Base-by-base conservation (phyloP, 1,140 invertebrate genomes). In the Planococcus citri region DNA sequence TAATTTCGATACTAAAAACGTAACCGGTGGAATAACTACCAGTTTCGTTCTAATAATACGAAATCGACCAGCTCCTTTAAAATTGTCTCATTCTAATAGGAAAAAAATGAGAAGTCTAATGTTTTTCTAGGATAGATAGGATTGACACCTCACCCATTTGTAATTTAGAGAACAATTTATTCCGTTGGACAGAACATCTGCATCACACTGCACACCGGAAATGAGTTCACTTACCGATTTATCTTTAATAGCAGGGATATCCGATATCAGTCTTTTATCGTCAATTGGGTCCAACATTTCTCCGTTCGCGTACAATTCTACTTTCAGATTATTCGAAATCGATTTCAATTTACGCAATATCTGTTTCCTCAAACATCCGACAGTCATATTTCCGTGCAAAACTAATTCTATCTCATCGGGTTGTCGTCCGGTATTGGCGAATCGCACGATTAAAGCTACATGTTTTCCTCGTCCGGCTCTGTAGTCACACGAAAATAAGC, bases 301-400 rank as follows among this genome's bases (percentile, higher is more conserved):
- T 12, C 89, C 90, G 78, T 95, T 95, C 12, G 93, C 81, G 79
- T 89, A 95, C 72, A 97, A 82, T 79, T 97, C 94, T 69, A 96
- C 82, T 80, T 95, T 95, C 14, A 89, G 85, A 75, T 87, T 88
- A 71, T 78, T 80, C 9, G 85, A 79, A 73, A 83, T 85, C 4
- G 79, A 79, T 78, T 91, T 91, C 72, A 92, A 85, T 73, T 85
- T 79, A 70, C 86, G 82, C 69, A 92, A 77, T 73, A 94, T 86
- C 74, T 89, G 86, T 71, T 90, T 80, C 70, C 91, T 82, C 69
- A 95, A 80, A 58, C 89, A 87, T 70, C 88, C 87, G 70, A 95
- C 80, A 1, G 94, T 97, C 76, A 98, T 95, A 78, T 97, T 97
- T 64, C 87, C 90, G 79, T 98, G 95, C 60, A 94, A 95, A 76